These are phyloP conservation scores for Phoeniculus purpureus DNA, from an alignment of 2,797 vertebrate species.

Conservation along the genomic window DNA sequence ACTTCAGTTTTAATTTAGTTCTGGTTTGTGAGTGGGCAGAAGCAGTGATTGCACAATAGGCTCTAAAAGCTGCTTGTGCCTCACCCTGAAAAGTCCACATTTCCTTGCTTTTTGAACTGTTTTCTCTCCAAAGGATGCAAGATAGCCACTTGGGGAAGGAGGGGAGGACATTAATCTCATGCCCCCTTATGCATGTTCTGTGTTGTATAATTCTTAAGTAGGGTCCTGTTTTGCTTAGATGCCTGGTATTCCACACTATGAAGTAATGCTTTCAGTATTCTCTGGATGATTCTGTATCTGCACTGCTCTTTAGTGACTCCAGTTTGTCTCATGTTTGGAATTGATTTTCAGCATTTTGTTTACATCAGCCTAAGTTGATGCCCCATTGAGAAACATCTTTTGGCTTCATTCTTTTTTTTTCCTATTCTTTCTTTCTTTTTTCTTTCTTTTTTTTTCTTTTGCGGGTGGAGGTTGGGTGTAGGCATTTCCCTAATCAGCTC, in stretches of 20 bases:
- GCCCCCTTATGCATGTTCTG: constrained; percentile 1
- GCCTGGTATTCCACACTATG: constrained; percentile 28
- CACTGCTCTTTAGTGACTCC: neutral
- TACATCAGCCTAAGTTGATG: constrained; percentile 19
- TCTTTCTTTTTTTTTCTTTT: neutral
- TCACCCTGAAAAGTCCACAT: neutral
- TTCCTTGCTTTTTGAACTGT: neutral
- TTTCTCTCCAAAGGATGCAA: neutral
- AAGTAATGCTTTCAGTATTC: constrained; percentile 32
- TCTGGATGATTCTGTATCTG: neutral
- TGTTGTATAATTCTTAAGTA: constrained; percentile 3
- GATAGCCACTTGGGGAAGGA: neutral
- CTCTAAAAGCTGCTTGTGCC: constrained; percentile 28
- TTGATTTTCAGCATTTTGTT: constrained; percentile 15
- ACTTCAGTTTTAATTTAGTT: neutral
- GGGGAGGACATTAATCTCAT: neutral
- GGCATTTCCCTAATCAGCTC: constrained; percentile 72
- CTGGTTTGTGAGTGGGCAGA: neutral
- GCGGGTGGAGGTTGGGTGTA: constrained; percentile 56
- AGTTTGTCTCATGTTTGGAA: constrained; percentile 21
- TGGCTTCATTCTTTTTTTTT: constrained; percentile 27
- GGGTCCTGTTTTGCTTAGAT: neutral
- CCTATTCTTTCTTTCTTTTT: constrained; percentile 19
- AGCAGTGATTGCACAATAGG: constrained; percentile 4
- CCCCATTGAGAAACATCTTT: constrained; percentile 18